Conservation (phyloP, 2,888 invertebrate species). For the Ernsta delagoae region DNA sequence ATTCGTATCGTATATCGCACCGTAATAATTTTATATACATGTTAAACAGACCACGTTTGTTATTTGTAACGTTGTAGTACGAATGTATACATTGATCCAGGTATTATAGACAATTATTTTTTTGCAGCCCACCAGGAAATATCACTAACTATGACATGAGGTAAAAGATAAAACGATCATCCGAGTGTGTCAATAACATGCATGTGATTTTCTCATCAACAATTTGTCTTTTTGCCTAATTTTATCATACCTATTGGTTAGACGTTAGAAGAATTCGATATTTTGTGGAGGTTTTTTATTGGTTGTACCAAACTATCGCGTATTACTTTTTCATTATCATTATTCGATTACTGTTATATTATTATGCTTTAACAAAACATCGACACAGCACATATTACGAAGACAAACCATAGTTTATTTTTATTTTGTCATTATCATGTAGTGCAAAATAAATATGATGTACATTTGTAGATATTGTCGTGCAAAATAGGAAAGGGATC, state of each 20-base stretch:
- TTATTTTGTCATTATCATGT: not conserved
- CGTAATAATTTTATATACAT: too few relatives aligned
- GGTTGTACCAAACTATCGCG: not conserved
- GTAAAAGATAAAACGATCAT: constrained; percentile 54
- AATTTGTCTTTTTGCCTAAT: constrained; percentile 24
- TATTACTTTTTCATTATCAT: not conserved
- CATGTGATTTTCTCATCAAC: constrained; percentile 28
- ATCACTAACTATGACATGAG: constrained; percentile 68
- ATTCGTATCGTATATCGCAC: too few relatives aligned
- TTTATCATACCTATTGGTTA: constrained; percentile 12
- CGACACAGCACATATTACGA: not conserved
- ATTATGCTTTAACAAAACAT: not conserved
- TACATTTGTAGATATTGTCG: too few relatives aligned
- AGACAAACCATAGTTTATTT: not conserved
- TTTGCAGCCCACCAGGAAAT: constrained; percentile 76
- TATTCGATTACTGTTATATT: not conserved
- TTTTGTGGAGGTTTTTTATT: constrained; percentile 11
- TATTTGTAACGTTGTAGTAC: too few relatives aligned
- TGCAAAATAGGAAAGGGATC: too few relatives aligned
- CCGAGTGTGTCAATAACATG: constrained; percentile 30
- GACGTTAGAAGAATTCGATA: too few relatives aligned
- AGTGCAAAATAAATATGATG: not conserved
- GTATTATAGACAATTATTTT: constrained; percentile 44
- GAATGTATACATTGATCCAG: not conserved
- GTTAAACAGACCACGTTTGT: too few relatives aligned